phyloP scores from a whole-genome alignment of 1,140 invertebrate species.

The Goniozus legneri region DNA sequence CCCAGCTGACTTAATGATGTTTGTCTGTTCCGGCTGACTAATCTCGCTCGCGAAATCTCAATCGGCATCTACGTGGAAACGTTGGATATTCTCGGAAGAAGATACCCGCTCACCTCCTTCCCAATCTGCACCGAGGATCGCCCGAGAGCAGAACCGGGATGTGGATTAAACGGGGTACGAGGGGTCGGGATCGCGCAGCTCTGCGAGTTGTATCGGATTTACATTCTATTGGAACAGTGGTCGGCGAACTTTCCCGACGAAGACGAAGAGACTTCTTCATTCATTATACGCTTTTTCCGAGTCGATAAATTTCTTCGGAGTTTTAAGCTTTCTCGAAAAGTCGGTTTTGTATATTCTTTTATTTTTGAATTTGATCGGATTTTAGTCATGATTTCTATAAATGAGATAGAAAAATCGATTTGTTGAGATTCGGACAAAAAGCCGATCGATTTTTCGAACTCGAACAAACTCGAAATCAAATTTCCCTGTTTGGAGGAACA shows the following conservation, averaged over 20 bases:
- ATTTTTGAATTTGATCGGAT: neutral
- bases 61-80: neutral
- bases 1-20: neutral
- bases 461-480: no score
- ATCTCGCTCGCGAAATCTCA: neutral
- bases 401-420: no score
- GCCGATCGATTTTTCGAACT: no score
- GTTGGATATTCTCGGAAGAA: conserved; percentile 1
- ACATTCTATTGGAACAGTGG: conserved; percentile 27
- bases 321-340: neutral
- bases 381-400: no score
- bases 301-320: neutral
- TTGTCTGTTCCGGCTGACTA: neutral
- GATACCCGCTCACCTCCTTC: conserved; percentile 5
- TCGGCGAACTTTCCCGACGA: conserved; percentile 15
- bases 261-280: neutral
- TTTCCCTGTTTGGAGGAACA: no score
- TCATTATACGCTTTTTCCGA: neutral
- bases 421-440: no score
- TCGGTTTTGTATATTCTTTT: neutral
- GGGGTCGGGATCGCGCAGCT: conserved; percentile 23
- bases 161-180: conserved; percentile 17
- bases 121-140: neutral
- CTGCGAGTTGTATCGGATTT: conserved; percentile 35
- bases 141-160: neutral